A percentile compares a stretch with the other conserved stretches of the same genome.
Evolutionary conservation across 2,888 invertebrate genomes (phyloP).

Genomic region (Mythimna ferrago): DNA sequence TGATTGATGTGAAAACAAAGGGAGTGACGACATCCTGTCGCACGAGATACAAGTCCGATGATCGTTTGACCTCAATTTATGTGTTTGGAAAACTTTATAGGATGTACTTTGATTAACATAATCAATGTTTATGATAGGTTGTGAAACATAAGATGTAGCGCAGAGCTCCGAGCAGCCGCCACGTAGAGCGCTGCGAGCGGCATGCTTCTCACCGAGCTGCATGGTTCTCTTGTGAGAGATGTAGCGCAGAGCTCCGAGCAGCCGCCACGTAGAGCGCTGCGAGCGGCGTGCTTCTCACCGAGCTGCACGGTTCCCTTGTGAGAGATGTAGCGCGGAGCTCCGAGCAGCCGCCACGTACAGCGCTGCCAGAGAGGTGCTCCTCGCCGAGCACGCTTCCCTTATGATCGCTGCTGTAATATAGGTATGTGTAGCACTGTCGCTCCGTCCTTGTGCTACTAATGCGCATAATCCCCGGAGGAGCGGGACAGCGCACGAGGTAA

Average conservation of each 20-base stretch:
- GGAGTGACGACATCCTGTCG: constrained; percentile 29
- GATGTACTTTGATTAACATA: constrained; percentile 29
- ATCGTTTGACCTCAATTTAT: constrained; percentile 45
- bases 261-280: constrained; percentile 2
- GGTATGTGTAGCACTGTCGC: constrained; percentile 50
- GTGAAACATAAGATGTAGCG: neutral
- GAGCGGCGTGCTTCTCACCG: too few relatives aligned
- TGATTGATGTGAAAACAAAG: constrained; percentile 34
- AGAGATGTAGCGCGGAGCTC: too few relatives aligned
- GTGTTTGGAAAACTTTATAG: constrained; percentile 33
- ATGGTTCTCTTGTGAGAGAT: too few relatives aligned
- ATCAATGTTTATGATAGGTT: constrained; percentile 3
- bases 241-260: neutral
- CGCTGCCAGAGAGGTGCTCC: too few relatives aligned
- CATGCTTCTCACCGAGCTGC: constrained; percentile 2
- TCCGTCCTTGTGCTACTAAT: constrained; percentile 49
- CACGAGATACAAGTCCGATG: constrained; percentile 33
- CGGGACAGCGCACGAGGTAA: constrained; percentile 35
- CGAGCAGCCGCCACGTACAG: neutral
- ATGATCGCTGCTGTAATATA: constrained; percentile 46
- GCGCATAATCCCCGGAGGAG: constrained; percentile 30
- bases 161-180: neutral
- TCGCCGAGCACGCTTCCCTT: constrained; percentile 10
- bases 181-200: neutral
- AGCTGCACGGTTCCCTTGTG: too few relatives aligned